phyloP scores from a whole-genome alignment of 2,888 invertebrate species.

The Philereme transversata region DNA sequence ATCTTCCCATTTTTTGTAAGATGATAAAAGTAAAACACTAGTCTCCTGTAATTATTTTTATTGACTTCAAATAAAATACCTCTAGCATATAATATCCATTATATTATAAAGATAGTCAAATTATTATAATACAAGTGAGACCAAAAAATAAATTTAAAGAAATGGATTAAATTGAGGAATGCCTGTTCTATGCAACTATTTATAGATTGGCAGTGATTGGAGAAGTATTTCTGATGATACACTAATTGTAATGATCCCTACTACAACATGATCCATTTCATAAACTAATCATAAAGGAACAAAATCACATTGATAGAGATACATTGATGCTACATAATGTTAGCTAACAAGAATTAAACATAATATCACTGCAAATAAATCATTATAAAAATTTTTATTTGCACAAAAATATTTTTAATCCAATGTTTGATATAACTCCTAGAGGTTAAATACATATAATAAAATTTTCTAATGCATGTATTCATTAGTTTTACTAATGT shows the following conservation, averaged over 20 bases:
- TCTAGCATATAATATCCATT: conserved; percentile 75
- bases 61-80: conserved; percentile 78
- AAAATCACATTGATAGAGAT: conserved; percentile 67
- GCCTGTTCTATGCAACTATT: conserved; percentile 57
- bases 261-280: conserved; percentile 57
- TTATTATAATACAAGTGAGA: conserved; percentile 80
- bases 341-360: conserved; percentile 66
- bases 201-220: conserved; percentile 74
- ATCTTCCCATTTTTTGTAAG: not conserved
- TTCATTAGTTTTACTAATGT: conserved; percentile 72
- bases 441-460: conserved; percentile 51
- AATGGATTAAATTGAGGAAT: conserved; percentile 72
- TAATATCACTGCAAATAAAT: conserved; percentile 72
- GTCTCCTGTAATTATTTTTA: conserved; percentile 65
- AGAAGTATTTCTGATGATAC: conserved; percentile 41
- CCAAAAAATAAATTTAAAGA: conserved; percentile 69
- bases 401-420: conserved; percentile 60
- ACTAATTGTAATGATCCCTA: conserved; percentile 42
- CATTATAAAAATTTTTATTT: conserved; percentile 50
- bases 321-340: conserved; percentile 59
- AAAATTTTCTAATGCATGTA: conserved; percentile 51
- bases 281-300: conserved; percentile 68
- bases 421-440: conserved; percentile 65
- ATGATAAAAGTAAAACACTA: conserved; percentile 45
- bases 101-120: conserved; percentile 72